These are phyloP conservation scores for Odocoileus virginianus DNA, from an alignment of 2,113 vertebrate species.

Conservation along the genomic window DNA sequence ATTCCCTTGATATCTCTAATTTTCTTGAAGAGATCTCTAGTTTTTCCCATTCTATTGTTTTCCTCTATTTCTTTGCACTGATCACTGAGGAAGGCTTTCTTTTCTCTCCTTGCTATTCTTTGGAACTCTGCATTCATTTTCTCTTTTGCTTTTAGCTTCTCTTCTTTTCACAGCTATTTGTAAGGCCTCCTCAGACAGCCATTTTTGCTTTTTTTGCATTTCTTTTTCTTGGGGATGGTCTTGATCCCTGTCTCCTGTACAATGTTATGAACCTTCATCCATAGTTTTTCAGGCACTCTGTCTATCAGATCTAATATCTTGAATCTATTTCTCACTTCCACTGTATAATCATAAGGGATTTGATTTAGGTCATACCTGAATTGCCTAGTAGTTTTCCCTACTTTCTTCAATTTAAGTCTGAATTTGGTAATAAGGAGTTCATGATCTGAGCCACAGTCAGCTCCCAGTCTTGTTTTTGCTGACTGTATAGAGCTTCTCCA, in stretches of 20 bases:
- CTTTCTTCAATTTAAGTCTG: background rate
- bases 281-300: background rate
- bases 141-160: background rate
- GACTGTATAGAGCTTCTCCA: background rate
- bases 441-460: background rate
- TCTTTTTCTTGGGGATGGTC: background rate
- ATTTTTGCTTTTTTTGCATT: background rate
- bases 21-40: background rate
- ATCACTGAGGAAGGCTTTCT: background rate
- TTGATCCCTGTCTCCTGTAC: background rate
- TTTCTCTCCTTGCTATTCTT: background rate
- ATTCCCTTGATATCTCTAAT: background rate
- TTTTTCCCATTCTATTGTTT: background rate
- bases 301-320: background rate
- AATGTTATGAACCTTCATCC: background rate
- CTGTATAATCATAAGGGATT: background rate
- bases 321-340: background rate
- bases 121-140: background rate
- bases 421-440: background rate
- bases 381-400: background rate
- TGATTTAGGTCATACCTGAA: background rate
- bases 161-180: background rate
- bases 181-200: background rate
- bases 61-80: background rate
- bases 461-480: background rate